These are phyloP conservation scores for Vidua chalybeata DNA, from an alignment of 2,113 vertebrate genomes.

Conservation along the genomic window DNA sequence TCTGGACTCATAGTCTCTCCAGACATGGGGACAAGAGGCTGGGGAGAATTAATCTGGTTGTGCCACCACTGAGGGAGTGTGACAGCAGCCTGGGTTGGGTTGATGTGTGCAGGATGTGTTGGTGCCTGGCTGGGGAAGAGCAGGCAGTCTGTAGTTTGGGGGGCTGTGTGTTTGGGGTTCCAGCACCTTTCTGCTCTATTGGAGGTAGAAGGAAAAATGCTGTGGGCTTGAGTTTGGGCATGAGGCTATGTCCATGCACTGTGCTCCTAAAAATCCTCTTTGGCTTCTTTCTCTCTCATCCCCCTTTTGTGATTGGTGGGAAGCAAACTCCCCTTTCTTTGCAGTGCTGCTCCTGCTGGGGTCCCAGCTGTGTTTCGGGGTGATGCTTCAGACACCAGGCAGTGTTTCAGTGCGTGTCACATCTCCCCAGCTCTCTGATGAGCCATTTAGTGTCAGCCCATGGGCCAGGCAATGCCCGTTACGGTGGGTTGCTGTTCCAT, in stretches of 20 bases:
- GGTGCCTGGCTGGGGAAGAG: neutral
- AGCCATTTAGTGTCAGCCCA: neutral
- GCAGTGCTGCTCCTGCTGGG: neutral
- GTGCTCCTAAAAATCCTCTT: neutral
- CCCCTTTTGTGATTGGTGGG: fast-evolving
- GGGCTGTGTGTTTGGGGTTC: neutral
- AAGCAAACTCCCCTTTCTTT: neutral
- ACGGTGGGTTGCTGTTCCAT: neutral
- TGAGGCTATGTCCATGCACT: neutral
- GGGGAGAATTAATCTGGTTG: neutral
- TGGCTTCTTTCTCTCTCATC: neutral
- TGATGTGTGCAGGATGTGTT: neutral
- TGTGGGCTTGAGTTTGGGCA: neutral
- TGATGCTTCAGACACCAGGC: neutral
- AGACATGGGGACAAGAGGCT: neutral
- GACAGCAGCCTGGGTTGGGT: neutral
- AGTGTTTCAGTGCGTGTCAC: neutral
- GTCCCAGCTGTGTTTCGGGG: fast-evolving
- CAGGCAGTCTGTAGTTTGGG: neutral
- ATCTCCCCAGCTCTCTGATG: neutral
- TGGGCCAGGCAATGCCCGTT: neutral
- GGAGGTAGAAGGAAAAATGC: neutral
- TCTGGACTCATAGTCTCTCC: neutral
- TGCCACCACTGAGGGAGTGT: neutral
- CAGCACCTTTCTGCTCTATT: neutral